Evolutionary conservation across 2,797 vertebrate species (phyloP), one percentile per base, ranked within the genome.

Genomic region (Sebastiscus albofasciatus): DNA sequence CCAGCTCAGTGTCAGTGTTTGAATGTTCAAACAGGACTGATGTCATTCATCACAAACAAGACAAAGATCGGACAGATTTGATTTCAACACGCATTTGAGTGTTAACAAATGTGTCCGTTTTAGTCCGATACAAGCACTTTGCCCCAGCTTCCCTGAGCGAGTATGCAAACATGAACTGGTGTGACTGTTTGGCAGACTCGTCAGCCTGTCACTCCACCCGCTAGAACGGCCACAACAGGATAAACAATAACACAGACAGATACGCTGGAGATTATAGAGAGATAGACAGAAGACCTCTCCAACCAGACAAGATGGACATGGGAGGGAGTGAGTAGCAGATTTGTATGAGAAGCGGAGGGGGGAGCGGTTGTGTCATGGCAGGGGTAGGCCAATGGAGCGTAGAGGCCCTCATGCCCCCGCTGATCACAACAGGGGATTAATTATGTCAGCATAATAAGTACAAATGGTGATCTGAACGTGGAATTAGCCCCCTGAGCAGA

Each of bases 361-460:
- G 82, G 79, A 73, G 87, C 70, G 61, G 68, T 79, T 81, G 89
- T 91, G 87, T 89, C 87, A 83, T 89, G 79, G 87, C 89, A 91
- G 89, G 87, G 85, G 85, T 94, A 96, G 90, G 94, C 92, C 94
- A 94, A 80, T 87, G 93, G 94, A 96, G 95, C 93, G 88, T 85
- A 92, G 94, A 96, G 96, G 95, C 96, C 95, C 95, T 94, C 92
- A 80, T 94, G 92, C 93, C 93, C 97, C 96, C 64, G 95, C 96
- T 96, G 96, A 95, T 96, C 96, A 95, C 96, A 96, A 96, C 96
- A 96, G 97, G 97, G 95, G 92, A 96, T 96, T 94, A 95, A 97
- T 97, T 96, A 95, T 95, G 94, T 96, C 96, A 93, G 94, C 93
- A 96, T 96, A 94, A 95, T 95, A 95, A 94, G 96, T 95, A 96